A percentile compares a stretch with the other conserved stretches of the same genome.
phyloP scores from a whole-genome alignment of 2,113 vertebrate species.

The Calypte anna region DNA sequence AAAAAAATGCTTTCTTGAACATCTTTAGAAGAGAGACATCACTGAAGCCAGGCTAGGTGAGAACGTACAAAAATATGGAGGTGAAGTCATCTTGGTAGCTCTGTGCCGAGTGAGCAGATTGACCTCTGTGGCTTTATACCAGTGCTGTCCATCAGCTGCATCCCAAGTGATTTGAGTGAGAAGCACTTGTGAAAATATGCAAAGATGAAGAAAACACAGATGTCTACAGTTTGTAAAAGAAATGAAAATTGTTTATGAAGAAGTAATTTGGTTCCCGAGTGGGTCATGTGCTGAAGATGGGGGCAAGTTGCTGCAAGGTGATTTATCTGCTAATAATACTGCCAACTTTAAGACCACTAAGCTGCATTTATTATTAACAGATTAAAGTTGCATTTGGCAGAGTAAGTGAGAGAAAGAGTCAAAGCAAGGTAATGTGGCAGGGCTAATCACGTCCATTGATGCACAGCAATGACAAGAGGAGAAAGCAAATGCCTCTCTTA shows the following conservation, averaged over 20 bases:
- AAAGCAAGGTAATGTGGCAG: background rate
- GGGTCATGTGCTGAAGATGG: background rate
- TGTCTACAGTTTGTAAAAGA: background rate
- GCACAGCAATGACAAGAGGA: background rate
- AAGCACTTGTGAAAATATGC: background rate
- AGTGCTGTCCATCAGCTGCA: background rate
- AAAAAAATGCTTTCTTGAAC: background rate
- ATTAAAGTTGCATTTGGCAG: background rate
- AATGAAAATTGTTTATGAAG: background rate
- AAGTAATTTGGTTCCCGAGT: background rate
- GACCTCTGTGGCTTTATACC: background rate
- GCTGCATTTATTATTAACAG: background rate
- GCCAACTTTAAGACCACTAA: background rate
- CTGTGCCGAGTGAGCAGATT: rapidly evolving
- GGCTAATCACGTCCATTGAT: background rate
- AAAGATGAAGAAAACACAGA: background rate
- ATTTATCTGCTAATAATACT: slow-evolving; percentile 24
- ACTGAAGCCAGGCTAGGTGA: background rate
- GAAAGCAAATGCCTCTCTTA: background rate
- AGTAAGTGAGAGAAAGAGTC: background rate
- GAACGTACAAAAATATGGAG: background rate
- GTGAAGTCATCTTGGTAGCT: background rate
- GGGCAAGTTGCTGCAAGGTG: background rate
- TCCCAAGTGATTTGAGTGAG: rapidly evolving
- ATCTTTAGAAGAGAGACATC: background rate